These are phyloP conservation scores for Callimorpha dominula DNA, from an alignment of 2,888 invertebrate species.

Conservation along the genomic window DNA sequence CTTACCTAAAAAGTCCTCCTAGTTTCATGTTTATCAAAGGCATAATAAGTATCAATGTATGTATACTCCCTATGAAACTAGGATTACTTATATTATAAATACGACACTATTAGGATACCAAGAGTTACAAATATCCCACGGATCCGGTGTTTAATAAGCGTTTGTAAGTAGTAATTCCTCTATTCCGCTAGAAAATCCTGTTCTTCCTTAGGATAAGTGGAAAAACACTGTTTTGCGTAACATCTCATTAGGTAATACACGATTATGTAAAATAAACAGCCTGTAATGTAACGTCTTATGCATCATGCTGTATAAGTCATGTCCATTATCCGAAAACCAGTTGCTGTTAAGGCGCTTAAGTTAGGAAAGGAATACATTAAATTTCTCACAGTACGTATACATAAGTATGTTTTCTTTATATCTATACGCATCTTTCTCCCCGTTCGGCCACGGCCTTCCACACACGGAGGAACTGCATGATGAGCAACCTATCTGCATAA, in stretches of 20 bases:
- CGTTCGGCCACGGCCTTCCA: too few species aligned
- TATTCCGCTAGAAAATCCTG: conserved; percentile 45
- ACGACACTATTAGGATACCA: conserved; percentile 5
- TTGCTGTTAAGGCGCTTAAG: conserved; percentile 36
- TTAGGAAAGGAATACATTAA: conserved; percentile 48
- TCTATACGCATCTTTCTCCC: background rate
- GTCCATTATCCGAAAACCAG: conserved; percentile 50
- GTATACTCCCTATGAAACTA: background rate
- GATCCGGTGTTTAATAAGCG: background rate
- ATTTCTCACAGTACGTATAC: conserved; percentile 27
- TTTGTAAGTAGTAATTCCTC: conserved; percentile 35
- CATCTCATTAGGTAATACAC: conserved; percentile 59
- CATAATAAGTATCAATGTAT: background rate
- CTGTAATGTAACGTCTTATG: conserved; percentile 53
- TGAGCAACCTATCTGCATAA: too few species aligned
- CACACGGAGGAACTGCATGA: too few species aligned
- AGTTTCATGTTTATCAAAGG: background rate
- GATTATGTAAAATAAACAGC: conserved; percentile 63
- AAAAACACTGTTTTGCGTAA: conserved; percentile 59
- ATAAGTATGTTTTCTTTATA: too few species aligned
- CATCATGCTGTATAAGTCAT: conserved; percentile 48
- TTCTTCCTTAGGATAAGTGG: conserved; percentile 38
- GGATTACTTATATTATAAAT: background rate
- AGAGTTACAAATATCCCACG: background rate
- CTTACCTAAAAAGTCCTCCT: background rate